Conservation (phyloP, 2,888 invertebrate genomes). For the Amblyteles armatorius region DNA sequence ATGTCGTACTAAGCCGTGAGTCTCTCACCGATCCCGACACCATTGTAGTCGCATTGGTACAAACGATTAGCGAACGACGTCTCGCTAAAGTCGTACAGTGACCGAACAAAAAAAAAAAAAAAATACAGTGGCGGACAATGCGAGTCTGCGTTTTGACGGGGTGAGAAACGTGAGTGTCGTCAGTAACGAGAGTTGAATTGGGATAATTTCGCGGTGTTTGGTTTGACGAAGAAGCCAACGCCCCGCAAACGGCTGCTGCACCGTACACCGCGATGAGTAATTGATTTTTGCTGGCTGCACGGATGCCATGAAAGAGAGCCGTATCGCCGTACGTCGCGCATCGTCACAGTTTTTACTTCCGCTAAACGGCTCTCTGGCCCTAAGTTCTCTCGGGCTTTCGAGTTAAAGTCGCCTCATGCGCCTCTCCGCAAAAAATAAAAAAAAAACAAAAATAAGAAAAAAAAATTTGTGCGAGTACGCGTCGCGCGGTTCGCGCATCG, state of each 20-base stretch:
- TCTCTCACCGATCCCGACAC: constrained; percentile 8
- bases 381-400: background rate
- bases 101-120: constrained; percentile 13
- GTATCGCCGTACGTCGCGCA: constrained; percentile 32
- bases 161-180: constrained; percentile 80
- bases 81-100: constrained; percentile 32
- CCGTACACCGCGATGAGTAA: constrained; percentile 27
- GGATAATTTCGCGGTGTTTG: constrained; percentile 30
- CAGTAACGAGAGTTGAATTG: constrained; percentile 60
- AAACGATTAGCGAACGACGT: constrained; percentile 33
- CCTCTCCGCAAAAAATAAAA: background rate
- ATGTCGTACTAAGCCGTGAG: constrained; percentile 3
- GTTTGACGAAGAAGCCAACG: constrained; percentile 21
- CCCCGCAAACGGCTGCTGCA: constrained; percentile 10
- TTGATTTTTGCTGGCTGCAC: constrained; percentile 35
- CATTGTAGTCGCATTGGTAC: constrained; percentile 26
- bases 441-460: background rate
- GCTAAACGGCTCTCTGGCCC: background rate
- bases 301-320: constrained; percentile 9
- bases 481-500: background rate
- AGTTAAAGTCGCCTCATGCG: background rate
- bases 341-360: constrained; percentile 18
- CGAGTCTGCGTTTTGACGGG: constrained; percentile 65
- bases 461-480: constrained; percentile 21
- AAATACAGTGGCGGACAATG: constrained; percentile 64